Evolutionary conservation across 2,113 vertebrate species (phyloP).

Genomic region (Passerina amoena): DNA sequence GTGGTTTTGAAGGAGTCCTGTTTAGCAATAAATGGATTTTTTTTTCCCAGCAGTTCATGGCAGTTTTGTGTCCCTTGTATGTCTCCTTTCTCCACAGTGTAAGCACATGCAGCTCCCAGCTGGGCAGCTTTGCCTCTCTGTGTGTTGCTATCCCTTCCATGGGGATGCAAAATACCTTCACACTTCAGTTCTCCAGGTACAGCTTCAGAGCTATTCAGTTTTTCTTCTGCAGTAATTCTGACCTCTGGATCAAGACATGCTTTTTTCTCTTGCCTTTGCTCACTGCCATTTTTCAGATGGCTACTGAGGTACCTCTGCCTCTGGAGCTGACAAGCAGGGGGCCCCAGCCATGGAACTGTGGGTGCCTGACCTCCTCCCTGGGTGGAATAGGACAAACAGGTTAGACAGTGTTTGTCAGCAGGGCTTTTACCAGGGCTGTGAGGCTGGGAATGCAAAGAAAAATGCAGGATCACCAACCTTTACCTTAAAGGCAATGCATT

Average conservation of each 20-base stretch:
- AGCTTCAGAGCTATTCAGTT: background rate
- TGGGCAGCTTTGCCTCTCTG: background rate
- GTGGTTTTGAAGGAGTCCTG: background rate
- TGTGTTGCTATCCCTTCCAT: background rate
- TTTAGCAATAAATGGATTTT: background rate
- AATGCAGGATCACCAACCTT: background rate
- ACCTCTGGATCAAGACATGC: background rate
- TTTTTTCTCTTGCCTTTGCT: background rate
- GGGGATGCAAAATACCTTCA: background rate
- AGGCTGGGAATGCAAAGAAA: background rate
- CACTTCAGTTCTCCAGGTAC: background rate
- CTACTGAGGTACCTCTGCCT: background rate
- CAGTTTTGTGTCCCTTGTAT: background rate
- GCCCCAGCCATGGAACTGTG: background rate
- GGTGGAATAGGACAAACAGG: background rate
- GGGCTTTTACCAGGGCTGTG: background rate
- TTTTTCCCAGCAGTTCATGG: background rate
- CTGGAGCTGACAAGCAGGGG: rapidly evolving
- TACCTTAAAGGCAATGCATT: background rate
- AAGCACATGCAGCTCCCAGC: background rate
- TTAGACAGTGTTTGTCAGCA: background rate
- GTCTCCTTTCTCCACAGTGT: background rate
- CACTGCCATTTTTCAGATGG: background rate
- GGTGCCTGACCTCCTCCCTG: background rate
- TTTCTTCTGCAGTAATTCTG: background rate